Evolutionary conservation across 2,113 vertebrate genomes (phyloP), one percentile per base, ranked within the genome.

Genomic region (Poicephalus meyeri): DNA sequence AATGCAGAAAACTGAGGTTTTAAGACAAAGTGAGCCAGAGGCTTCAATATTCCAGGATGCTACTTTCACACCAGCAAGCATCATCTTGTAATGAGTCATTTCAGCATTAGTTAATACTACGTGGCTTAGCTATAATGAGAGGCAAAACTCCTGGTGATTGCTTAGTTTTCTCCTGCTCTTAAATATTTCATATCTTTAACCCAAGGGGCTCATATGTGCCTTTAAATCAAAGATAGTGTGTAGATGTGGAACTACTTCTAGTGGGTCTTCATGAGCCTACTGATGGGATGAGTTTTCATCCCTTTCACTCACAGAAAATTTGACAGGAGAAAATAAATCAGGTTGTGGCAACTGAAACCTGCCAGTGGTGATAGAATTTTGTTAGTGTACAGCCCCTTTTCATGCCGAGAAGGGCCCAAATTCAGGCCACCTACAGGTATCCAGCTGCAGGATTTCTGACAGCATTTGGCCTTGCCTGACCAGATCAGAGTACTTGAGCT

Each of bases 181-280:
- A 89, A 96, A 64, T 91, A 71, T 89, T 94, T 89, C 7, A 85
- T 93, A 61, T 83, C 53, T 93, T 80, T 92, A 91, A 46, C 71
- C 44, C 78, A 74, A 74, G 50, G 60, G 64, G 26, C 5, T 26
- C 31, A 7, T n/a, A 52, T 87, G 89, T 94, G 39, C 46, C 58
- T 91, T 89, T 80, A 76, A 88, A 77, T 88, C 78, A 89, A 93
- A 93, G 44, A 61, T 24, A 52, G 47, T 25, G 9, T 70, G 44
- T 88, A 93, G 80, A 81, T 4, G 4, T 78, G 29, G 80, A 96
- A 72, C 91, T 76, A 29, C 35, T 94, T 94, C 42, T 69, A 71
- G 14, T 58, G 74, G 11, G 33, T 96, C 46, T 96, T 61, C 18
- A 2, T 76, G 70, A 86, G 4, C 56, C 65, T 89, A 63, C 49